These are phyloP conservation scores for Actinemys pallida DNA, from an alignment of 2,113 vertebrate species.

Conservation along the genomic window DNA sequence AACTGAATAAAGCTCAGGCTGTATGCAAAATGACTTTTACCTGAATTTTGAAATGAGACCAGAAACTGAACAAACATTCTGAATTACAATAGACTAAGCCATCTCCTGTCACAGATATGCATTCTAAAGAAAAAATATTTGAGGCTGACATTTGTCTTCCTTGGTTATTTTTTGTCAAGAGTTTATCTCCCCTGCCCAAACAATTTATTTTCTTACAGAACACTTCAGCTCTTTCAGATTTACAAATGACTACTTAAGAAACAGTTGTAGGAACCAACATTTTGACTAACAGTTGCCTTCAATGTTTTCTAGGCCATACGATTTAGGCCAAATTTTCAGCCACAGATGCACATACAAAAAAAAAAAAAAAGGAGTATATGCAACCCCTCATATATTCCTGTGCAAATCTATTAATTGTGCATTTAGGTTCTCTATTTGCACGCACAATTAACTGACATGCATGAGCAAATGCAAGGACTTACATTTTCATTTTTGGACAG, in stretches of 20 bases:
- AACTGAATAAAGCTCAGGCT: not conserved
- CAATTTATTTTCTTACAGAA: not conserved
- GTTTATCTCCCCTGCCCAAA: not conserved
- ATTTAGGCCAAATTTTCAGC: not conserved
- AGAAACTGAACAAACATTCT: slow-evolving; percentile 30
- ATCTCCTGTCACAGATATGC: not conserved
- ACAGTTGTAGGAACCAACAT: not conserved
- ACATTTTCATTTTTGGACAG: not conserved
- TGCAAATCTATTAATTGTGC: rapidly evolving
- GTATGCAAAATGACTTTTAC: not conserved
- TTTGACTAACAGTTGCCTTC: not conserved
- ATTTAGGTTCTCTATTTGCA: not conserved
- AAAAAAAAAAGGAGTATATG: not conserved
- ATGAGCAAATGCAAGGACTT: not conserved
- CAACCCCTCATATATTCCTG: not conserved
- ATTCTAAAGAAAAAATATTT: not conserved
- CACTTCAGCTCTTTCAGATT: not conserved
- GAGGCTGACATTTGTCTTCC: not conserved
- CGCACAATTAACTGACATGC: not conserved
- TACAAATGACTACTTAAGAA: not conserved
- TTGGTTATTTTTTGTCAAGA: not conserved
- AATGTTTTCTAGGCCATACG: not conserved
- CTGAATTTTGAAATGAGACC: slow-evolving; percentile 9
- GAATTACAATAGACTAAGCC: not conserved
- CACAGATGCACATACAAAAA: not conserved